Evolutionary conservation across 2,888 invertebrate species (phyloP).

Genomic region (Spodoptera exigua): DNA sequence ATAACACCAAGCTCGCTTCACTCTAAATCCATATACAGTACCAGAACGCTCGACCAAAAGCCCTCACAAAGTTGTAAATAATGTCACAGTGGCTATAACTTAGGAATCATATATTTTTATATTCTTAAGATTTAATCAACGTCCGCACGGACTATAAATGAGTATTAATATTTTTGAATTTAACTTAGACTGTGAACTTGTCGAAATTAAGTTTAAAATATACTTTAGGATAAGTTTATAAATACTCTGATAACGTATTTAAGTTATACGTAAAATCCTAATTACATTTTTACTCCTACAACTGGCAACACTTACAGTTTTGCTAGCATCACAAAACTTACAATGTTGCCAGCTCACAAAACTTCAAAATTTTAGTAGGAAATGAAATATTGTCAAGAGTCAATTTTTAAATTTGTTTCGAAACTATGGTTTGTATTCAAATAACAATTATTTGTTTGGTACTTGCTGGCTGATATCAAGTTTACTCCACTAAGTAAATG

Average conservation of each 20-base stretch:
- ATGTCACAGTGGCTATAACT: slow-evolving; percentile 43
- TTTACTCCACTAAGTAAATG: slow-evolving; percentile 40
- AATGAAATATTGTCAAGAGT: too few relatives aligned
- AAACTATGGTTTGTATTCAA: slow-evolving; percentile 3
- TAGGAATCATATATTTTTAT: slow-evolving; percentile 55
- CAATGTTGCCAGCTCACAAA: too few relatives aligned
- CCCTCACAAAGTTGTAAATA: slow-evolving; percentile 19
- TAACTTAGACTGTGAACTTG: slow-evolving; percentile 56
- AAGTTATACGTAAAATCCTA: slow-evolving; percentile 19
- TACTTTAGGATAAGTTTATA: slow-evolving; percentile 32
- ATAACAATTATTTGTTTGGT: slow-evolving; percentile 13
- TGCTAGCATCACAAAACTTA: background rate
- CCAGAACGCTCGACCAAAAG: slow-evolving; percentile 1
- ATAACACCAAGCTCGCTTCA: too few relatives aligned
- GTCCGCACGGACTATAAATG: slow-evolving; percentile 57
- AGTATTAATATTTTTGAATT: slow-evolving; percentile 65
- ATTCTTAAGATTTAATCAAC: slow-evolving; percentile 43
- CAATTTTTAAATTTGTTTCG: too few relatives aligned
- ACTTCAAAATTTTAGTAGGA: too few relatives aligned
- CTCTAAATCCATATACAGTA: background rate
- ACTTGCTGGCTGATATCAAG: slow-evolving; percentile 23
- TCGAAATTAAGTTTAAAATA: slow-evolving; percentile 46
- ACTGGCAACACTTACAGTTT: slow-evolving; percentile 18
- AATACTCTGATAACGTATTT: slow-evolving; percentile 40
- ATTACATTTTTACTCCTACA: background rate